Percentiles rank a stretch among this genome's conserved stretches.
Conservation (phyloP, 1,140 invertebrate genomes). For the Ephestia elutella region DNA sequence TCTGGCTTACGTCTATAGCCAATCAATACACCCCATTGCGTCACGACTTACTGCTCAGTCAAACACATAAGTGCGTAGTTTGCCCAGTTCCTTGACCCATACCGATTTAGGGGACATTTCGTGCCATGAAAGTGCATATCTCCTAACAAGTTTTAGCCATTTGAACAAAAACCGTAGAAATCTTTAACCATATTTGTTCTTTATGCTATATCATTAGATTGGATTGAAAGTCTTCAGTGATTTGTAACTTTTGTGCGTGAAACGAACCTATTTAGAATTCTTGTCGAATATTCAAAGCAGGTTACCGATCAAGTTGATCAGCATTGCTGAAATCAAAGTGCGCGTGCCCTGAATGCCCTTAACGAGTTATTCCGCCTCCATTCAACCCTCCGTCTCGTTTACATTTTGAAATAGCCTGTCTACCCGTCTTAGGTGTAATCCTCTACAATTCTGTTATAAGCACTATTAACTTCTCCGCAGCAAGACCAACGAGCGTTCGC, state of each 20-base stretch:
- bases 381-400: constrained; percentile 24
- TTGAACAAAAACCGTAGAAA: not conserved
- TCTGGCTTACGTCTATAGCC: not conserved
- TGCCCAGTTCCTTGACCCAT: constrained; percentile 44
- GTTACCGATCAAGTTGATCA: constrained; percentile 34
- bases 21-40: constrained; percentile 46
- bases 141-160: not conserved
- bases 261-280: not conserved
- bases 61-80: constrained; percentile 30
- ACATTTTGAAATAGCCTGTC: constrained; percentile 25
- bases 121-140: not conserved
- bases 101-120: not conserved
- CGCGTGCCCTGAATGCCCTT: constrained; percentile 33
- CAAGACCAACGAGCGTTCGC: constrained; percentile 13
- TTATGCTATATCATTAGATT: not conserved
- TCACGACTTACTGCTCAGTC: constrained; percentile 28
- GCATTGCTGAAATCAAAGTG: constrained; percentile 43
- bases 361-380: constrained; percentile 23
- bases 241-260: not conserved
- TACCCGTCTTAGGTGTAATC: constrained; percentile 5
- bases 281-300: constrained; percentile 31
- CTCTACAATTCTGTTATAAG: constrained; percentile 1
- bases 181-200: no score
- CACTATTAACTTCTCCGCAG: constrained; percentile 12
- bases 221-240: not conserved